phyloP scores from a whole-genome alignment of 2,888 invertebrate species.

The Sipha maydis region DNA sequence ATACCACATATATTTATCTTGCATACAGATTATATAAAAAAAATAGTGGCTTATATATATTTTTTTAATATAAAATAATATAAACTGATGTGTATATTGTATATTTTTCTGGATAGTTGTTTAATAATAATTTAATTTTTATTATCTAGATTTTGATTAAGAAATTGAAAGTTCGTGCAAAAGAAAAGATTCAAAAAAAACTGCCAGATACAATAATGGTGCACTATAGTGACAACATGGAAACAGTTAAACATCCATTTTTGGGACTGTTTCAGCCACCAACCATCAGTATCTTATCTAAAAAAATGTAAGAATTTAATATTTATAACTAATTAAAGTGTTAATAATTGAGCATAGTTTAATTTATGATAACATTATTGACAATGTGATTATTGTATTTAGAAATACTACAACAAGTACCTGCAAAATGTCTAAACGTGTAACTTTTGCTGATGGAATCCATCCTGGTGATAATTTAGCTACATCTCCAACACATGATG shows the following conservation, averaged over 20 bases:
- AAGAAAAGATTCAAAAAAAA: conserved; percentile 25
- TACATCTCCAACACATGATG: conserved; percentile 13
- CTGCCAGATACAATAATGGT: conserved; percentile 29
- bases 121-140: not conserved
- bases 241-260: conserved; percentile 50
- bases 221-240: conserved; percentile 50
- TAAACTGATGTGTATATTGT: not conserved
- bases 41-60: not conserved
- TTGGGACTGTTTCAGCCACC: conserved; percentile 54
- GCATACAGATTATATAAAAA: too few relatives aligned
- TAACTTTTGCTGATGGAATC: conserved; percentile 53
- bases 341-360: not conserved
- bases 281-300: conserved; percentile 42
- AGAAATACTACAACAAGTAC: not conserved
- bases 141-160: conserved; percentile 39
- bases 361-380: not conserved
- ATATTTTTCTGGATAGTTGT: not conserved
- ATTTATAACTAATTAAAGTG: not conserved
- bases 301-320: conserved; percentile 2
- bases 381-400: not conserved
- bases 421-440: not conserved
- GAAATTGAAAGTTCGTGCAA: not conserved
- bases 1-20: too few relatives aligned
- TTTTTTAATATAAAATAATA: not conserved
- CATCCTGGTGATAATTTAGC: conserved; percentile 27